These are phyloP conservation scores for Eupithecia vulgata DNA, from an alignment of 2,888 invertebrate species.

Conservation along the genomic window DNA sequence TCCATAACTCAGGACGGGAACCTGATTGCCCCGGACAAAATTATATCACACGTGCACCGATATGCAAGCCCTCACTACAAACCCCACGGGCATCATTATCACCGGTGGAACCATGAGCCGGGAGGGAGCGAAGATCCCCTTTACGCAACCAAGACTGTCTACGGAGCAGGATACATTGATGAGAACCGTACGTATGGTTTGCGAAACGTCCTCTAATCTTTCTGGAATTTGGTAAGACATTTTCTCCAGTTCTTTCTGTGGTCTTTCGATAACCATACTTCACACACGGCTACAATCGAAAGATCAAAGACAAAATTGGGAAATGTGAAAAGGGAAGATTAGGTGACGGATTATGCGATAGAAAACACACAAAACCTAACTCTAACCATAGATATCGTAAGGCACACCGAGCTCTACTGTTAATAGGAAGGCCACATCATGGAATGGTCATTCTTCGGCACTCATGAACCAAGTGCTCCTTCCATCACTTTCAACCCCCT, in stretches of 20 bases:
- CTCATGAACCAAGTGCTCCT: constrained; percentile 58
- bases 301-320: constrained; percentile 10
- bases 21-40: constrained; percentile 81
- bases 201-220: constrained; percentile 54
- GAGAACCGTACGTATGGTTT: constrained; percentile 81
- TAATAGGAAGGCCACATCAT: constrained; percentile 56
- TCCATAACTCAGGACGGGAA: constrained; percentile 81
- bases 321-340: constrained; percentile 54
- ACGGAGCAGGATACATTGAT: constrained; percentile 81
- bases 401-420: constrained; percentile 71
- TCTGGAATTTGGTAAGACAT: constrained; percentile 33
- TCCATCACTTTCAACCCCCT: constrained; percentile 55
- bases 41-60: constrained; percentile 80
- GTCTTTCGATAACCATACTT: constrained; percentile 7
- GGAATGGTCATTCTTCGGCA: constrained; percentile 49
- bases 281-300: constrained; percentile 8
- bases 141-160: constrained; percentile 84
- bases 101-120: constrained; percentile 80
- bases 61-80: constrained; percentile 82
- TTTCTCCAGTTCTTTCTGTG: neutral
- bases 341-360: constrained; percentile 60
- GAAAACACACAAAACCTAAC: constrained; percentile 62
- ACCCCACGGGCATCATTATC: constrained; percentile 79
- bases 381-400: constrained; percentile 84
- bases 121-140: constrained; percentile 80